Evolutionary conservation across 2,888 invertebrate species (phyloP).

Genomic region (Drosophila buzzatii): DNA sequence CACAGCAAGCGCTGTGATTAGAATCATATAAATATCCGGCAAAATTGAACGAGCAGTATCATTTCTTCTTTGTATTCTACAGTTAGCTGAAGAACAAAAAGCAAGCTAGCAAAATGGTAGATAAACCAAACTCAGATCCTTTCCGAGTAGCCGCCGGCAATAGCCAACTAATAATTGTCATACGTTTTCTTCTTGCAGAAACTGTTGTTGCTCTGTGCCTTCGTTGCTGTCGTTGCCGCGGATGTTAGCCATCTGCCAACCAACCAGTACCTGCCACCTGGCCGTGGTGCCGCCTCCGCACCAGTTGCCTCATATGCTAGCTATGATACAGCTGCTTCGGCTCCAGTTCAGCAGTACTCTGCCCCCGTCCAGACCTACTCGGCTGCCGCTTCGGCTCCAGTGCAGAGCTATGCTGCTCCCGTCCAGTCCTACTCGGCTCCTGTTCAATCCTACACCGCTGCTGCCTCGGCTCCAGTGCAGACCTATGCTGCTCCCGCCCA

Average conservation of each 20-base stretch:
- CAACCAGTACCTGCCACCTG: conserved; percentile 79
- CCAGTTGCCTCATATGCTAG: conserved; percentile 53
- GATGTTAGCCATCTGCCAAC: conserved; percentile 81
- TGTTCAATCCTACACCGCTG: conserved; percentile 31
- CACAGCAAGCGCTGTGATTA: conserved; percentile 51
- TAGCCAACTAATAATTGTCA: background rate
- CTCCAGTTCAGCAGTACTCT: conserved; percentile 47
- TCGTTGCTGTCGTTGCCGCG: conserved; percentile 78
- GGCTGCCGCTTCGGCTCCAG: conserved; percentile 41
- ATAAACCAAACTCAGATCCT: background rate
- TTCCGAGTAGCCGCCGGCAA: background rate
- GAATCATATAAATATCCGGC: conserved; percentile 81
- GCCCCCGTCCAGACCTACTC: conserved; percentile 52
- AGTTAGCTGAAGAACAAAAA: conserved; percentile 67
- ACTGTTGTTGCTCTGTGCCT: conserved; percentile 78
- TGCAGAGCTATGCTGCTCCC: conserved; percentile 32
- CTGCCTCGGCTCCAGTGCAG: conserved; percentile 35
- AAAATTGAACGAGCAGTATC: conserved; percentile 63
- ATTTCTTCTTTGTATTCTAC: conserved; percentile 78
- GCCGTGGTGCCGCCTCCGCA: conserved; percentile 50
- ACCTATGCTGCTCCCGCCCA: conserved; percentile 37
- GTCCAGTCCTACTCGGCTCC: conserved; percentile 30
- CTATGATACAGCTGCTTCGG: conserved; percentile 50
- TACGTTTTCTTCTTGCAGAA: conserved; percentile 66
- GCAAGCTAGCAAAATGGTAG: conserved; percentile 76